Evolutionary conservation across 2,797 vertebrate genomes (phyloP), one percentile per base, ranked within the genome.

Genomic region (Typhlichthys eigenmanni): DNA sequence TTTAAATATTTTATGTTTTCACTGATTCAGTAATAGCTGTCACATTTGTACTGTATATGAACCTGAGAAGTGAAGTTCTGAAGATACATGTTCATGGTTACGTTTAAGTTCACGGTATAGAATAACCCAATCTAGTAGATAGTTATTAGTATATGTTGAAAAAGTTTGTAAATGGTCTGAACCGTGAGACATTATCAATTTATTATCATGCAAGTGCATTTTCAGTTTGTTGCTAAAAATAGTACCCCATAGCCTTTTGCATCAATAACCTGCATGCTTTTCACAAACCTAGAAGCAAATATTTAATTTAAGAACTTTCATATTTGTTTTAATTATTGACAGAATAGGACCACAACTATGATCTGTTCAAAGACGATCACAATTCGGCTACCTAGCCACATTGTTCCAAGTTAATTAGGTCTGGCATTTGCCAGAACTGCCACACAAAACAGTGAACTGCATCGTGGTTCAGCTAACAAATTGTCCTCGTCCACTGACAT

Each of bases 161-260:
- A 9, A 38, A 8, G 6, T 38, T 38, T 38, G 38, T 38, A 38
- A 9, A 38, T 38, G 38, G 38, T 38, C 8, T 6, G 38, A 38
- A 38, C 38, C 38, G 1, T 9, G 38, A 38, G 38, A 38, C 38
- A 38, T 38, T 38, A 38, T 38, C 38, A 38, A 38, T 38, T 38
- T 38, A 38, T 38, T 7, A 9, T 38, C 38, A 38, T 38, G 38
- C 38, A 38, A 38, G 6, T 38, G 45, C 13, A 47, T 8, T 34
- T 50, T 32, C 55, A 13, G 55, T 71, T 55, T 62, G 59, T 62
- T 16, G 43, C n/a, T 43, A 38, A 43, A 38, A 45, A 34, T 38
- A 55, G 16, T n/a, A 38, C 12, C 29, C 29, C 4, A 24, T 6
- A 34, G 12, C 13, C 19, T 55, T 13, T 55, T 10, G 14, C 55